A percentile compares a stretch with the other conserved stretches of the same genome.
These are phyloP conservation scores for Trachurus trachurus DNA, from an alignment of 2,797 vertebrate genomes.

Conservation along the genomic window DNA sequence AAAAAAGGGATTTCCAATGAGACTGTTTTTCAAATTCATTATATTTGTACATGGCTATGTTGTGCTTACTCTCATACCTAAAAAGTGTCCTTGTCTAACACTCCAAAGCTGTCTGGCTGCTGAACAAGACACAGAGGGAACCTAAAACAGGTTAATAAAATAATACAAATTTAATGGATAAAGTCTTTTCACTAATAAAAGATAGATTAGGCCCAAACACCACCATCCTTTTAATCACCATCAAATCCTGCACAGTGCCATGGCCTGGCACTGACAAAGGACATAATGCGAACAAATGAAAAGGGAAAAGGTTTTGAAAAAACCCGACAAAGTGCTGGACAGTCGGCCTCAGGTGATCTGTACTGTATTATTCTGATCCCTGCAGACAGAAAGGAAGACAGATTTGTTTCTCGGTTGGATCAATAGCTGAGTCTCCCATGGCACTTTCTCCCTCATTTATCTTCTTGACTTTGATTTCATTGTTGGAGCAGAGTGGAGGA, in stretches of 20 bases:
- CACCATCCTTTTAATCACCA: not conserved
- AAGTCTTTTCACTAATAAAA: too few relatives aligned
- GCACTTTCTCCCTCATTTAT: slow-evolving; percentile 72
- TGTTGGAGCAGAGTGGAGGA: slow-evolving; percentile 56
- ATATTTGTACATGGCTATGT: too few relatives aligned
- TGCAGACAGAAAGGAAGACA: slow-evolving; percentile 66
- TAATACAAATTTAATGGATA: not conserved
- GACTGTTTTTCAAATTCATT: too few relatives aligned
- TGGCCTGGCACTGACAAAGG: not conserved
- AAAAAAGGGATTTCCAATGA: too few relatives aligned
- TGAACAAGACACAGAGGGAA: too few relatives aligned
- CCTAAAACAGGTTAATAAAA: too few relatives aligned
- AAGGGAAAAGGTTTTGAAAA: slow-evolving; percentile 20
- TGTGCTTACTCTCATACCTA: too few relatives aligned
- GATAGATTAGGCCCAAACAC: not conserved
- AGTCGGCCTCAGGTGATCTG: slow-evolving; percentile 32
- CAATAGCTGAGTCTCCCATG: slow-evolving; percentile 67
- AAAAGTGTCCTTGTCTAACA: too few relatives aligned
- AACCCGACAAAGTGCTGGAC: slow-evolving; percentile 11
- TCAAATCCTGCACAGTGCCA: not conserved
- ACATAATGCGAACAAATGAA: slow-evolving; percentile 16
- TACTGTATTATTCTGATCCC: slow-evolving; percentile 62
- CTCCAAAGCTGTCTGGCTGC: too few relatives aligned
- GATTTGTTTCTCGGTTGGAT: slow-evolving; percentile 70
- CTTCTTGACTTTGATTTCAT: slow-evolving; percentile 68